Base-by-base conservation (phyloP, 2,888 invertebrate genomes). In the Punctoribates punctum region DNA sequence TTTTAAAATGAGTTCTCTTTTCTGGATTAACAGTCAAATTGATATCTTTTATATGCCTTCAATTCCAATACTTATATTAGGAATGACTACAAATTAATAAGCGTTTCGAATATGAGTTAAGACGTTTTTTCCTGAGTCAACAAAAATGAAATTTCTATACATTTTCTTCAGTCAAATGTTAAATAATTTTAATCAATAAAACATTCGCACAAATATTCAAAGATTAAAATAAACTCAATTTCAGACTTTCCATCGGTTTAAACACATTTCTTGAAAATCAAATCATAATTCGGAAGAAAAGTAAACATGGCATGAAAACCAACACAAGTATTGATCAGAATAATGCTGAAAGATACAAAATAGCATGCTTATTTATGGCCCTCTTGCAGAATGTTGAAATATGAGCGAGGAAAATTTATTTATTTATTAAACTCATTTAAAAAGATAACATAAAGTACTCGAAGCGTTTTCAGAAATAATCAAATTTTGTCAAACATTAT, bases 31-130 rank as follows among this genome's bases (percentile, higher is more conserved):
- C 65, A 65, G 65, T 65, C 65, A 67, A 67, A 67, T 67, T 67
- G 67, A 67, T 67, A 67, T 67, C 34, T 67, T 67, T 38, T 62
- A n/a, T 62, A 27, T 23, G 48, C 48, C n/a, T 67, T 67, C n/a
- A 42, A 38, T 25, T 67, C 42, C 67, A 67, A 67, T 38, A 20
- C 42, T 38, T 17, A 29, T 67, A 29, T 60, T 13, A 20, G 17
- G 6, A n/a, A 25, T 11, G 3, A 67, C 8, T 9, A 67, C 42
- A 67, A 67, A 67, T 67, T 34, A 67, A 67, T 67, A 67, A 67
- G 20, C 62, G 62, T 13, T 62, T 62, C 27, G 20, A 67, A 38
- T 38, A 38, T n/a, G n/a, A 60, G 20, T 17, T 38, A 65, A n/a
- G n/a, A n/a, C n/a, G n/a, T n/a, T n/a, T 65, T 65, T 34, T 57